Evolutionary conservation across 2,113 vertebrate species (phyloP).

Genomic region (Strigops habroptila): DNA sequence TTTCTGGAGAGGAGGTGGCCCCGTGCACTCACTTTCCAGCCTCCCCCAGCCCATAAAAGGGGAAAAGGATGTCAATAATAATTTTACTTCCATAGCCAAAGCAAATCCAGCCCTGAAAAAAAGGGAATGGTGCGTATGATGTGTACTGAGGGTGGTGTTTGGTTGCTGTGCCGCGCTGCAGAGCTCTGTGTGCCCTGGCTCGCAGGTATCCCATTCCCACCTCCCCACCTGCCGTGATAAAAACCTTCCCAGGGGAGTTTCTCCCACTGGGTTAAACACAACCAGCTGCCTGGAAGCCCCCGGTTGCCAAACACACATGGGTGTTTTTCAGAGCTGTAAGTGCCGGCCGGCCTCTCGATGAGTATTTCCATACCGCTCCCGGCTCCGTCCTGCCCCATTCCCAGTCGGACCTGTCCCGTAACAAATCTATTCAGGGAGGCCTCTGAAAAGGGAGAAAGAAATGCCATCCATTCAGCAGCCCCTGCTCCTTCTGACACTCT

Average conservation of each 20-base stretch:
- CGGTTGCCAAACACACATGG: not conserved
- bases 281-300: not conserved
- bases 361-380: not conserved
- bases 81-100: not conserved
- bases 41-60: not conserved
- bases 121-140: accelerated
- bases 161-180: not conserved
- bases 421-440: constrained; percentile 31
- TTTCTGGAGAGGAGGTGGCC: not conserved
- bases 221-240: not conserved
- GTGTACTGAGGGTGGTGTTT: accelerated
- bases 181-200: not conserved
- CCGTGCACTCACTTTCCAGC: accelerated
- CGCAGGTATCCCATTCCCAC: not conserved
- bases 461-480: not conserved
- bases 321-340: not conserved
- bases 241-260: not conserved
- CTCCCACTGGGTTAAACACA: not conserved
- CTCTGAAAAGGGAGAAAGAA: not conserved
- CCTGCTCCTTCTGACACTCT: not conserved
- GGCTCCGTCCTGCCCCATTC: not conserved
- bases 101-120: not conserved
- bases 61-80: not conserved
- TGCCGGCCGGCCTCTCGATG: not conserved
- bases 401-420: not conserved